Conservation (phyloP, 1,140 invertebrate genomes). For the Phymorhynchus buccinoides region DNA sequence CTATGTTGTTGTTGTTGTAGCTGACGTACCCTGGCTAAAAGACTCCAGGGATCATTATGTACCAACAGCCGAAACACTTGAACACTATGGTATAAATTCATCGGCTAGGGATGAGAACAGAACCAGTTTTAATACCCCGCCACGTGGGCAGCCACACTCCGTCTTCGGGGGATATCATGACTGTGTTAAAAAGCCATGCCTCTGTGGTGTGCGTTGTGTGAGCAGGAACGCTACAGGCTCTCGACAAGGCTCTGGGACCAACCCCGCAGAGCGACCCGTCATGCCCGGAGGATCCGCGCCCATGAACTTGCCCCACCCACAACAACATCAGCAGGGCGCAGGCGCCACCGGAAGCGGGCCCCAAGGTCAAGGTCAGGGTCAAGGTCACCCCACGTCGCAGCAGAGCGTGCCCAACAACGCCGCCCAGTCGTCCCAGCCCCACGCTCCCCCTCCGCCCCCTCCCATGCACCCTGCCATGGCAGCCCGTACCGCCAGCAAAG, state of each 20-base stretch:
- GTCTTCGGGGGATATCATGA: too few species aligned
- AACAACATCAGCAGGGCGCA: background rate
- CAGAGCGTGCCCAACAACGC: constrained; percentile 44
- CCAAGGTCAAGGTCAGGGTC: constrained; percentile 23
- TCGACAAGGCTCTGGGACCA: background rate
- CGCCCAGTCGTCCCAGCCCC: background rate
- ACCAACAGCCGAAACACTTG: too few species aligned
- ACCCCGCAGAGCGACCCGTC: constrained; percentile 9
- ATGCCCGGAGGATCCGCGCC: background rate
- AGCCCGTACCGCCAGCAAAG: constrained; percentile 66
- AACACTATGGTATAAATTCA: too few species aligned
- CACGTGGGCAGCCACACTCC: too few species aligned
- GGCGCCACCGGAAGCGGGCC: constrained; percentile 1
- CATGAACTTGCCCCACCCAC: constrained; percentile 7
- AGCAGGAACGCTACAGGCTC: background rate
- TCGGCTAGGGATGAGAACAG: too few species aligned
- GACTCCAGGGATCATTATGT: too few species aligned
- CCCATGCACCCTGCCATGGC: constrained; percentile 46
- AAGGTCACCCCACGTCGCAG: constrained; percentile 23
- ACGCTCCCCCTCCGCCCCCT: constrained; percentile 4
- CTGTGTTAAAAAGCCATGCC: too few species aligned
- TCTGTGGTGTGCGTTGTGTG: too few species aligned
- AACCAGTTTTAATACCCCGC: too few species aligned
- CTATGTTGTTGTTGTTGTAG: too few species aligned
- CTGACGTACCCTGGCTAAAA: too few species aligned